phyloP scores from a whole-genome alignment of 2,888 invertebrate species.

The Pomacea canaliculata region DNA sequence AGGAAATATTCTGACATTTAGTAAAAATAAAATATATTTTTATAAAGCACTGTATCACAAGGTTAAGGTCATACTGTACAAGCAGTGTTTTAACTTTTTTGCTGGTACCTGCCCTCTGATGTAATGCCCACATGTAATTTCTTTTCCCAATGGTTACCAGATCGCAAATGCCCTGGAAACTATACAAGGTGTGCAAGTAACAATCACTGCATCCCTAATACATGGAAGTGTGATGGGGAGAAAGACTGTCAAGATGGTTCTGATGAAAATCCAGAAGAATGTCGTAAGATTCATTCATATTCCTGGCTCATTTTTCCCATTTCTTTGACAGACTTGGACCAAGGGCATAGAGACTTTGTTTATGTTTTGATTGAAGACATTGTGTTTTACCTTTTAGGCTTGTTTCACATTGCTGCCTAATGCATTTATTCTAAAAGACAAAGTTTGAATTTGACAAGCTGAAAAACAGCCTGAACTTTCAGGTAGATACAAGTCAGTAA shows the following conservation, averaged over 20 bases:
- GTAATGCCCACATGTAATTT: slow-evolving; percentile 6
- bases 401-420: too few relatives aligned
- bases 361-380: too few relatives aligned
- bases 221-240: slow-evolving; percentile 80
- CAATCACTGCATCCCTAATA: slow-evolving; percentile 76
- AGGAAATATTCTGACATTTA: too few relatives aligned
- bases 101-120: too few relatives aligned
- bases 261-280: slow-evolving; percentile 76
- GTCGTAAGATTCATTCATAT: slow-evolving; percentile 8
- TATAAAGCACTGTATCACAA: too few relatives aligned
- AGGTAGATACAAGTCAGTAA: too few relatives aligned
- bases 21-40: too few relatives aligned
- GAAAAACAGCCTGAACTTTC: too few relatives aligned
- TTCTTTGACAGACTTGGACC: slow-evolving; percentile 15
- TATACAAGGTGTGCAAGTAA: slow-evolving; percentile 43
- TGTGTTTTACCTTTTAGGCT: too few relatives aligned
- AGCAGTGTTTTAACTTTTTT: neutral
- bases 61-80: neutral
- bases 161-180: slow-evolving; percentile 27
- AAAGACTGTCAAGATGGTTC: slow-evolving; percentile 84
- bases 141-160: slow-evolving; percentile 5
- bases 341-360: too few relatives aligned
- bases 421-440: too few relatives aligned
- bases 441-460: too few relatives aligned
- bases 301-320: neutral